Base-by-base conservation (phyloP, 2,888 invertebrate species). In the Drosophila demipolita region DNA sequence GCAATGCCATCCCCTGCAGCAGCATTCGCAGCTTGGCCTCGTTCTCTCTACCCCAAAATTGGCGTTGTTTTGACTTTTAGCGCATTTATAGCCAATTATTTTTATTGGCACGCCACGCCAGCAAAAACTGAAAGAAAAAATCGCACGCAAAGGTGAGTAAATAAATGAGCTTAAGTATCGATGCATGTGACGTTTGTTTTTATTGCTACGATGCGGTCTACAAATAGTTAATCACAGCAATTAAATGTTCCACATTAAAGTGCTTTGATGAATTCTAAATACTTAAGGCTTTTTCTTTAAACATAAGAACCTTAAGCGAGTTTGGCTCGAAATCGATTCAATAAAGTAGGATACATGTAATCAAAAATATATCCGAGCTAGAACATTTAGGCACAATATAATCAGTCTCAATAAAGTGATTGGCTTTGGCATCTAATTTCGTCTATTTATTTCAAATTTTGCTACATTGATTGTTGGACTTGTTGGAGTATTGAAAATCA, bases 51-150 rank as follows among this genome's bases (percentile, higher is more conserved):
- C 26, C 64, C 29, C 29, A 29, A 26, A 71, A 75, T 84, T 87
- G 83, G 74, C 68, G 68, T 88, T 84, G 74, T 85, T 89, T 85
- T 89, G 90, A 87, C 84, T 85, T 78, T 69, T 75, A 69, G 90
- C 83, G 81, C 90, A 89, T 89, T 85, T 85, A 85, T 89, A 71
- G 88, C 85, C 90, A 85, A 85, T 85, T 85, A 85, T 89, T 85
- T 85, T 83, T 85, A 85, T 85, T 80, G 81, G 73, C 68, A 59
- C 63, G 67, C 64, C 57, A 73, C 26, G 33, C 38, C 38, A 48
- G 38, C 20, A 38, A 50, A 33, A 54, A 45, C 29, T 17, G 17
- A n/a, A 20, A 29, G 15, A 45, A 32, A 58, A 42, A 20, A 38
- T 20, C 33, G 0, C 66, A 66, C 78, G 66, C 73, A 61, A 49